These are phyloP conservation scores for Nasua narica DNA, from an alignment of 2,797 vertebrate species.

Conservation along the genomic window DNA sequence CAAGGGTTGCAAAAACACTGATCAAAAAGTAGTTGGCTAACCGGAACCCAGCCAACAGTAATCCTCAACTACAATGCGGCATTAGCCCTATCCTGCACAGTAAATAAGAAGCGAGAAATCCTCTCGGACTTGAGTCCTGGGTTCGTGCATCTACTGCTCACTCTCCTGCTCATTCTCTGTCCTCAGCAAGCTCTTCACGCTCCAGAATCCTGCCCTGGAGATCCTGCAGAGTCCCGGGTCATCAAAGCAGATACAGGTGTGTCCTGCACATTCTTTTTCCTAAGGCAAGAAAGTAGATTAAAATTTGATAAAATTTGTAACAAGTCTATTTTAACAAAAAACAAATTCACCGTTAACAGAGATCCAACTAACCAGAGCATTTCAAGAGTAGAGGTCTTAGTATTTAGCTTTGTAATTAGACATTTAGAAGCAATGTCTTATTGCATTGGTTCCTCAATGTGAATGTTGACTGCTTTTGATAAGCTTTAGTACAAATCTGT, in stretches of 20 bases:
- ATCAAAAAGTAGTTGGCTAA: neutral
- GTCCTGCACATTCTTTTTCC: neutral
- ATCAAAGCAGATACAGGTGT: neutral
- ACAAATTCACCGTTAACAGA: neutral
- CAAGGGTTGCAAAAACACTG: neutral
- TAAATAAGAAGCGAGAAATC: neutral
- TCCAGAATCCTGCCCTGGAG: neutral
- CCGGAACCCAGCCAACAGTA: neutral
- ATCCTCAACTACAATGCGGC: neutral
- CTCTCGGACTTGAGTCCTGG: neutral
- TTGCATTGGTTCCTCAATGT: neutral
- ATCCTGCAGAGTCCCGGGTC: neutral
- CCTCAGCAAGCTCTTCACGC: neutral
- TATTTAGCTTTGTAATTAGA: neutral
- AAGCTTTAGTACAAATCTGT: neutral
- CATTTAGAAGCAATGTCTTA: neutral
- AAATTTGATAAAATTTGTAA: neutral
- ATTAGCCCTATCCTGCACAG: neutral
- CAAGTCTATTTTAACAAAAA: neutral
- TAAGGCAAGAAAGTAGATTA: neutral
- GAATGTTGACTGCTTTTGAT: neutral
- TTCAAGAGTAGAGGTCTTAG: neutral
- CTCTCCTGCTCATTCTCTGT: neutral
- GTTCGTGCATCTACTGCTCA: accelerated
- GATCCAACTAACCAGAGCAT: neutral